Base-by-base conservation (phyloP, 2,888 invertebrate genomes). In the Andricus quercusramuli region DNA sequence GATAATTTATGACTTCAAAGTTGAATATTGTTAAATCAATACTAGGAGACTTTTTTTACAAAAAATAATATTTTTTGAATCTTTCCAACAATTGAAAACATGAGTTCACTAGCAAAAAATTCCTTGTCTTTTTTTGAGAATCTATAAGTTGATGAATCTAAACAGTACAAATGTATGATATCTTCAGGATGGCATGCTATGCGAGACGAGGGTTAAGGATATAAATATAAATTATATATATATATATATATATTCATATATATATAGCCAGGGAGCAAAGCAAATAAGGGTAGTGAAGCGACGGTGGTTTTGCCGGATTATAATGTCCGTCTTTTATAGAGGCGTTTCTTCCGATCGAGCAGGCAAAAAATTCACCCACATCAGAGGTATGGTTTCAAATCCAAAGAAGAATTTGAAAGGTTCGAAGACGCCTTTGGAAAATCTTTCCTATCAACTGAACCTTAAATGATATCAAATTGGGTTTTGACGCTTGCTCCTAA, bases 401-500 rank as follows among this genome's bases (percentile, higher is more conserved):
- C 20, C 17, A 32, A 20, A 29, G 20, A 8, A 5, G 20, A 20
- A 66, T 66, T 66, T 66, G 66, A 66, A 66, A 66, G 41, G 66
- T 37, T 41, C 41, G 17, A 32, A 32, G 20, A 37, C 17, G 15
- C 9, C 11, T 37, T n/a, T 65, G 2, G 29, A 9, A 25, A 65
- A 66, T 66, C 66, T 41, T 66, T 66, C 20, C 66, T 13, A 37
- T n/a, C 37, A 20, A 37, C 66, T 66, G 37, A 66, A 66, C 37
- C 66, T 66, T 41, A 66, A 32, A 37, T 66, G 41, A 66, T 66
- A 37, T 32, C 32, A 66, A 66, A 66, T 66, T 66, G 41, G n/a
- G 66, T 37, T 66, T 4, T 11, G 20, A 41, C 6, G 3, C 41
- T 17, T 32, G 20, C 15, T n/a, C 15, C 37, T 32, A n/a, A 37